Base-by-base conservation (phyloP, 2,888 invertebrate species). In the Allolobophora icterica region DNA sequence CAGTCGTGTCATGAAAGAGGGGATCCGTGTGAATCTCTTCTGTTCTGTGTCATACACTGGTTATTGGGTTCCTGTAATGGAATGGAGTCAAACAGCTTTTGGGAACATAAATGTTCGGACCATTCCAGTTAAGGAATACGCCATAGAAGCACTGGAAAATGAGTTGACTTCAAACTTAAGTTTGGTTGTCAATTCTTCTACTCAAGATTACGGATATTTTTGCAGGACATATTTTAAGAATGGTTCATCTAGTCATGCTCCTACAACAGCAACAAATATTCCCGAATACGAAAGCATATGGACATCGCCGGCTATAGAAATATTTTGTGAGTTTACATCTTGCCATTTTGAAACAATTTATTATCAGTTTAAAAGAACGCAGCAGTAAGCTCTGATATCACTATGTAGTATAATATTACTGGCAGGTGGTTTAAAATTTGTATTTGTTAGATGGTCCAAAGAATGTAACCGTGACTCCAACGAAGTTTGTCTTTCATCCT, bases 241-340 rank as follows among this genome's bases (percentile, higher is more conserved):
- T 71, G n/a, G 0, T 11, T n/a, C 71, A n/a, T 71, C 71, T 71
- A 30, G 30, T 71, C 71, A 71, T 3, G 4, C 30, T 3, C n/a
- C 13, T 71, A 71, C 4, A 71, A 71, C 52, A 24, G 52, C n/a
- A 71, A n/a, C 71, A 71, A 71, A 71, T 71, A 71, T 11, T 8
- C 71, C 71, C 11, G n/a, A 71, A 71, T 71, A 71, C n/a, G 71
- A 71, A 71, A 71, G 71, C 71, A n/a, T 71, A 71, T 71, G 71
- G 71, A n/a, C n/a, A 71, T 71, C 71, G 71, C n/a, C 71, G 71
- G 11, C 30, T 71, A 71, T n/a, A n/a, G 71, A 71, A 71, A 71
- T 71, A 17, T 13, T 71, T 71, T 71, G 71, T 71, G n/a, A 71
- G 71, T 71, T n/a, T 30, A 24, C 4, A 24, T 24, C 21, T 52